Conservation (phyloP, 2,888 invertebrate genomes). For the Tachina lurida region DNA sequence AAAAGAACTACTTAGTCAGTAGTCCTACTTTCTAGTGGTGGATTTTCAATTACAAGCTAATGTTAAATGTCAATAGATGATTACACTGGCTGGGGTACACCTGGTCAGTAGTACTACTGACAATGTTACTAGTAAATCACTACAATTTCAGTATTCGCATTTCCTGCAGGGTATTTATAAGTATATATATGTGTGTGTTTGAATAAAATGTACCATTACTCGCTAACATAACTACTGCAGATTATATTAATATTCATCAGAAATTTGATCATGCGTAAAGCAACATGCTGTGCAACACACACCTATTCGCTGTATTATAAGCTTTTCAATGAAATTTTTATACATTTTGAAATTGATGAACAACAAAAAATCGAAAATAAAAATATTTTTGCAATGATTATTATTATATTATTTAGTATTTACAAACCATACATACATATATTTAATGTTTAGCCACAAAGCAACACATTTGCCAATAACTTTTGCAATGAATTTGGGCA, state of each 20-base stretch:
- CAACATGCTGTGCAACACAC: not conserved
- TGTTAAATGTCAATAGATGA: no score
- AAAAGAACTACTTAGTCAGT: no score
- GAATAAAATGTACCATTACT: no score
- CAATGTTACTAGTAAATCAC: no score
- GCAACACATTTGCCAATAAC: not conserved
- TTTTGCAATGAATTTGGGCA: not conserved
- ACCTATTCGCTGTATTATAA: not conserved
- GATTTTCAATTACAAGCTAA: no score
- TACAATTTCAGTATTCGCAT: no score
- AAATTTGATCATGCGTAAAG: slow-evolving; percentile 52
- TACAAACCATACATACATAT: slow-evolving; percentile 1
- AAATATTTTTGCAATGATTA: not conserved
- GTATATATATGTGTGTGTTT: not conserved
- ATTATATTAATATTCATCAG: slow-evolving; percentile 38
- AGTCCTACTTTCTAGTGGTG: no score
- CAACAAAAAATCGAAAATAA: not conserved
- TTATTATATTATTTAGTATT: not conserved
- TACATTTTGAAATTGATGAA: slow-evolving; percentile 15
- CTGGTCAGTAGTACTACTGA: no score
- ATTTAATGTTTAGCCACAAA: not conserved
- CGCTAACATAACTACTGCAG: not conserved
- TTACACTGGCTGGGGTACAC: no score
- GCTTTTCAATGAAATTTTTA: not conserved
- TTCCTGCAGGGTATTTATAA: no score